phyloP scores from a whole-genome alignment of 2,797 vertebrate genomes.

The Brotogeris chrysoptera region DNA sequence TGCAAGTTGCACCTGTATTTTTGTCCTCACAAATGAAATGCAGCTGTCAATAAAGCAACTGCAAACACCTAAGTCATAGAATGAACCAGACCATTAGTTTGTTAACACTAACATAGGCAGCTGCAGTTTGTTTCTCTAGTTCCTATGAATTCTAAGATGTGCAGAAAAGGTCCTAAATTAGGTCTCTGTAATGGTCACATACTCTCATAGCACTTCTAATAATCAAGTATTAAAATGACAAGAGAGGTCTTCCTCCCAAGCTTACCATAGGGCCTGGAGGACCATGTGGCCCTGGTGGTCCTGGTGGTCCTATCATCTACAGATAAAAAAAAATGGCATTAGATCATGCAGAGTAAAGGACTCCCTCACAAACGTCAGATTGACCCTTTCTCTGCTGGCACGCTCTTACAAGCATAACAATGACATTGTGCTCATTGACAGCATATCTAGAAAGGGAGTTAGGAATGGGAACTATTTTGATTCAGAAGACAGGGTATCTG shows the following conservation, averaged over 20 bases:
- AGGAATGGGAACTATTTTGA: constrained; percentile 9
- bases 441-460: not conserved
- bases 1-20: not conserved
- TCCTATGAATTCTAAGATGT: not conserved
- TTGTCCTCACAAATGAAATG: not conserved
- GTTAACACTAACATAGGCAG: not conserved
- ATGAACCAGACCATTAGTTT: not conserved
- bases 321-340: constrained; percentile 60
- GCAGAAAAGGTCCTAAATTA: not conserved
- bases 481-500: not conserved
- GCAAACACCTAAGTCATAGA: not conserved
- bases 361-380: constrained; percentile 19
- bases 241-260: not conserved
- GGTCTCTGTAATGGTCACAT: not conserved
- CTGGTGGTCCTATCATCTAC: constrained; percentile 92
- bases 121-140: not conserved
- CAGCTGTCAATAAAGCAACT: not conserved
- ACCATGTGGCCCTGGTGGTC: constrained; percentile 90
- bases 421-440: not conserved
- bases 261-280: constrained; percentile 97
- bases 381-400: not conserved
- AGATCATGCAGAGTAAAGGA: not conserved
- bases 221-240: not conserved
- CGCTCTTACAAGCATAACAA: not conserved
- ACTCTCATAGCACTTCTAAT: not conserved